Evolutionary conservation across 2,797 vertebrate genomes (phyloP), one percentile per base, ranked within the genome.

Genomic region (Perdix hodgsoniae): DNA sequence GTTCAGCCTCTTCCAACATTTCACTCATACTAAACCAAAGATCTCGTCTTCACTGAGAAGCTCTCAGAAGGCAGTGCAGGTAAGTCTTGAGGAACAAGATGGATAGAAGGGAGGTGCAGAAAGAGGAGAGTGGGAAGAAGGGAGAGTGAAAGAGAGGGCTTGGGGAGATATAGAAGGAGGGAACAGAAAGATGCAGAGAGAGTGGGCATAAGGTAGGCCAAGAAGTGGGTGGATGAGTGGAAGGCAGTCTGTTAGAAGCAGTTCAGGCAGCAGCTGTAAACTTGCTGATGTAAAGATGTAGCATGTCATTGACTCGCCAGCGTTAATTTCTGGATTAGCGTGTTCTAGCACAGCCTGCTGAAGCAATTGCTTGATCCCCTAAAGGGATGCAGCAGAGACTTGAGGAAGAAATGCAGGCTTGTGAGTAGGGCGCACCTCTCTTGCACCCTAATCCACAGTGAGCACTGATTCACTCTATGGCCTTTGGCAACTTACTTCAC

Each of bases 401-500:
- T 56, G 75, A 80, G 65, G 84, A 85, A 83, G 90, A 87, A 90
- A 76, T 75, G 49, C 54, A 89, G 76, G 33, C 45, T 65, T 78
- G 77, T 63, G 66, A 92, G 91, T 64, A 78, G 59, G 86, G 78
- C 10, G 1, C 81, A 80, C 61, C 78, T 87, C 65, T 82, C 15
- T 69, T 83, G 65, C 2, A 5, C 72, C 60, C 59, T 92, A 40
- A 85, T 93, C 86, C 90, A 27, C 63, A 67, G 54, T 40, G 50
- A 86, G 82, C 86, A 91, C 70, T 92, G 84, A 87, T 73, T 95
- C 90, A 92, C 24, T 78, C 26, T 50, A 54, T 93, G 72, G 91
- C 90, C 94, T 87, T 93, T 95, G 92, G 90, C 91, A 90, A 83
- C 29, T 90, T 93, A 78, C 80, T 95, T 96, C 86, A 93, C 69